phyloP scores from a whole-genome alignment of 2,113 vertebrate genomes.

The Oenanthe melanoleuca region DNA sequence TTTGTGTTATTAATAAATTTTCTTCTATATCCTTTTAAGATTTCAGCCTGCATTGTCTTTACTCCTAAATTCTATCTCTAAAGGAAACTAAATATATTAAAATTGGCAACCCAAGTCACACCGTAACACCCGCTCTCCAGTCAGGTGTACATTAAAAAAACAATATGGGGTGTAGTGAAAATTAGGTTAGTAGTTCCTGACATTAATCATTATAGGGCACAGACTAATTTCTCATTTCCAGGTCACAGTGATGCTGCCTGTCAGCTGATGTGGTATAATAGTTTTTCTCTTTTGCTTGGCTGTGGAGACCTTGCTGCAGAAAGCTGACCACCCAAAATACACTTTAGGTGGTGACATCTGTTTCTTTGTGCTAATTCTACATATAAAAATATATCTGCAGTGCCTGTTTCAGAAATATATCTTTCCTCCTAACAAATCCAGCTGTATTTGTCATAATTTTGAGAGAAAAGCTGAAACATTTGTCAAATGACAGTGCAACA shows the following conservation, averaged over 20 bases:
- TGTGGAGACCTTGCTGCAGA: not conserved
- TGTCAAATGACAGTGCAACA: not conserved
- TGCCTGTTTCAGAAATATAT: not conserved
- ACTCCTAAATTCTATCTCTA: no score
- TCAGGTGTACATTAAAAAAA: not conserved
- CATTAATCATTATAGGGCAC: not conserved
- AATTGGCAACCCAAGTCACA: no score
- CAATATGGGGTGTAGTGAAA: not conserved
- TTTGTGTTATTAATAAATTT: no score
- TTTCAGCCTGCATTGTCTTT: no score
- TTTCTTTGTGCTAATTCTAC: not conserved
- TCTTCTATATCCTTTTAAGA: no score
- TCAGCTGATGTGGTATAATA: not conserved
- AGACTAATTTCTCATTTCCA: not conserved
- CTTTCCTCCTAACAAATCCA: not conserved
- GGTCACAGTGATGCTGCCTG: not conserved
- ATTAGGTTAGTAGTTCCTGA: not conserved
- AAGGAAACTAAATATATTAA: no score
- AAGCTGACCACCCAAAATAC: not conserved
- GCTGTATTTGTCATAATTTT: not conserved
- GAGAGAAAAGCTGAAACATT: not conserved
- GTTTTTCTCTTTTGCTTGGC: not conserved
- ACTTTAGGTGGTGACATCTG: not conserved
- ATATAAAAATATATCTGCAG: not conserved
- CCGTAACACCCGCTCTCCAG: not conserved